Percentiles rank a stretch among this genome's conserved stretches.
phyloP scores from a whole-genome alignment of 2,888 invertebrate genomes.

The Euplexia lucipara region DNA sequence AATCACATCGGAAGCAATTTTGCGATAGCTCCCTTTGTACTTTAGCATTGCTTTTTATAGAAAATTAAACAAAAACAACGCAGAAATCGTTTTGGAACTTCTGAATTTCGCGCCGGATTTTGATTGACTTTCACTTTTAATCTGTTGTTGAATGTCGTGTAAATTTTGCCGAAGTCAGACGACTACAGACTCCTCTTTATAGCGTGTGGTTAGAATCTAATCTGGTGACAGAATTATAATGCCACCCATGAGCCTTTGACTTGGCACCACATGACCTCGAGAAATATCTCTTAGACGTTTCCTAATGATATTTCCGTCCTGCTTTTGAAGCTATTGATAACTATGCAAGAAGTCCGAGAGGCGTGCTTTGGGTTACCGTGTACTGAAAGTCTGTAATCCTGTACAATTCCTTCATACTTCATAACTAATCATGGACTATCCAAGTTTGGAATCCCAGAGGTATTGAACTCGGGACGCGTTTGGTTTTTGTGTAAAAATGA shows the following conservation, averaged over 20 bases:
- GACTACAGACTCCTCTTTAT: background rate
- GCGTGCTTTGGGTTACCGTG: no score
- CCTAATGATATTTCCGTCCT: no score
- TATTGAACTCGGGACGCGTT: constrained; percentile 7
- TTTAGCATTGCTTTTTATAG: constrained; percentile 25
- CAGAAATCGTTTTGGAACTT: constrained; percentile 16
- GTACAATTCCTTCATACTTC: constrained; percentile 18
- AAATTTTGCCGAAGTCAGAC: constrained; percentile 12
- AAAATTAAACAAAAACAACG: constrained; percentile 54
- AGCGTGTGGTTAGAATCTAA: no score
- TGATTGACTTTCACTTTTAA: constrained; percentile 47
- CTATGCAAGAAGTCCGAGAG: no score
- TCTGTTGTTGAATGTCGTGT: constrained; percentile 20
- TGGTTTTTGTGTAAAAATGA: constrained; percentile 25
- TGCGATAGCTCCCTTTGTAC: constrained; percentile 22
- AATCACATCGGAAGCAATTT: constrained; percentile 55
- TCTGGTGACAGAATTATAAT: no score
- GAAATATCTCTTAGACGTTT: no score
- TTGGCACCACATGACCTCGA: no score
- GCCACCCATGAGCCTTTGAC: no score
- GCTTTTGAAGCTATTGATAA: no score
- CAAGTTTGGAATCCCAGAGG: constrained; percentile 32
- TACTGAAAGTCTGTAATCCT: constrained; percentile 44
- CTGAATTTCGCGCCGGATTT: constrained; percentile 18
- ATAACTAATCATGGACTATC: constrained; percentile 19